phyloP scores from a whole-genome alignment of 1,140 invertebrate species.

The Nymphalis io region DNA sequence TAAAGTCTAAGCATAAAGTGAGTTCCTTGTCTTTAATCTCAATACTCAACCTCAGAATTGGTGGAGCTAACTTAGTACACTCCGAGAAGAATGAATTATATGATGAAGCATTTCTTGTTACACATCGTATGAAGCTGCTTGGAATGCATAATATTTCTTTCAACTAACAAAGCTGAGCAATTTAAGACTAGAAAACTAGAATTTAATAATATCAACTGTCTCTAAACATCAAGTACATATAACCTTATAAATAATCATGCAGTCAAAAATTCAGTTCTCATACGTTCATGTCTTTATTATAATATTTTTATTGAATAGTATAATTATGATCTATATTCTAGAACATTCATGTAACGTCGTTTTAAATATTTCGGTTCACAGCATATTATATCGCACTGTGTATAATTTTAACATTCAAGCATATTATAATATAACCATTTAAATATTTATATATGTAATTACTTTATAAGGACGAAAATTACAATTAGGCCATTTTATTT shows the following conservation, averaged over 20 bases:
- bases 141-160: too few species aligned
- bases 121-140: too few species aligned
- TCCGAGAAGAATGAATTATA: too few species aligned
- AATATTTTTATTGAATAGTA: neutral
- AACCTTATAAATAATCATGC: neutral
- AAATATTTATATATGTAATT: neutral
- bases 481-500: constrained; percentile 1
- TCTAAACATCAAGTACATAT: neutral
- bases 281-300: neutral
- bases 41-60: too few species aligned
- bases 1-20: too few species aligned
- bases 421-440: neutral
- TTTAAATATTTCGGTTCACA: neutral
- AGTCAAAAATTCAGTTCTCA: constrained; percentile 3
- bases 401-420: neutral
- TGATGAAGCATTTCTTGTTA: too few species aligned
- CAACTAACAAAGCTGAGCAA: too few species aligned
- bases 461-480: neutral
- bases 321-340: neutral
- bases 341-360: neutral
- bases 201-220: neutral
- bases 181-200: too few species aligned
- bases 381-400: neutral
- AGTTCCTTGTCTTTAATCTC: too few species aligned
- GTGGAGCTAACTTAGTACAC: too few species aligned